A percentile compares a stretch with the other conserved stretches of the same genome.
phyloP scores from a whole-genome alignment of 1,140 invertebrate genomes.

The Zaprionus ghesquierei region DNA sequence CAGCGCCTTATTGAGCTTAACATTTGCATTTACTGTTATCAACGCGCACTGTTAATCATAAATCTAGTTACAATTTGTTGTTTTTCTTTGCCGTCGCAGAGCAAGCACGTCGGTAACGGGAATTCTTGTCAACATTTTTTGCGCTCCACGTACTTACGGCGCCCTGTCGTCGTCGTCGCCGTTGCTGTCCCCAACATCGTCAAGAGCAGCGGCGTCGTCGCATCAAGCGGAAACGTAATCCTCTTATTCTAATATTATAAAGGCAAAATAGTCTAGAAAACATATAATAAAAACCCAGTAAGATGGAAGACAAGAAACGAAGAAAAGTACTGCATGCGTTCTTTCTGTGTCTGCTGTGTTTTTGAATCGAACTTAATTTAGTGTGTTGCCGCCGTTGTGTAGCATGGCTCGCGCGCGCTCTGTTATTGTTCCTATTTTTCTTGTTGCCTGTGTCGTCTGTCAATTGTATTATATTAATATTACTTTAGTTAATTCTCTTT shows the following conservation, averaged over 20 bases:
- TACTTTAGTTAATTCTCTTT: slow-evolving; percentile 59
- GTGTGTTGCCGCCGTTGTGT: slow-evolving; percentile 16
- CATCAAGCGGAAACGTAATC: slow-evolving; percentile 47
- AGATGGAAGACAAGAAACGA: slow-evolving; percentile 7
- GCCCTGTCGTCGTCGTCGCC: slow-evolving; percentile 43
- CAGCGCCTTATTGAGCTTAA: slow-evolving; percentile 22
- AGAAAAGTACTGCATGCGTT: slow-evolving; percentile 32
- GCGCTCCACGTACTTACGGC: slow-evolving; percentile 41
- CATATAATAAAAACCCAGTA: neutral
- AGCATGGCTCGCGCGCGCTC: slow-evolving; percentile 17
- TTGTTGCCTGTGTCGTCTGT: slow-evolving; percentile 21
- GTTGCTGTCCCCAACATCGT: slow-evolving; percentile 30
- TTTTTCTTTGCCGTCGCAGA: slow-evolving; percentile 29
- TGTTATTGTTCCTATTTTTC: slow-evolving; percentile 23
- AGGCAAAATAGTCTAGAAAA: slow-evolving; percentile 1
- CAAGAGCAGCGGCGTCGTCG: slow-evolving; percentile 45
- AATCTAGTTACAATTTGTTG: slow-evolving; percentile 26
- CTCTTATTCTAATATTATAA: slow-evolving; percentile 17
- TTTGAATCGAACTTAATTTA: slow-evolving; percentile 22
- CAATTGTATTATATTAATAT: slow-evolving; percentile 71
- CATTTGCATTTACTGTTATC: neutral
- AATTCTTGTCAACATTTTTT: slow-evolving; percentile 44
- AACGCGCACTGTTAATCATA: slow-evolving; percentile 6
- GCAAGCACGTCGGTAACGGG: slow-evolving; percentile 65
- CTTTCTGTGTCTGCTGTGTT: slow-evolving; percentile 15